phyloP scores from a whole-genome alignment of 2,888 invertebrate genomes.

The Phytoseiulus persimilis region DNA sequence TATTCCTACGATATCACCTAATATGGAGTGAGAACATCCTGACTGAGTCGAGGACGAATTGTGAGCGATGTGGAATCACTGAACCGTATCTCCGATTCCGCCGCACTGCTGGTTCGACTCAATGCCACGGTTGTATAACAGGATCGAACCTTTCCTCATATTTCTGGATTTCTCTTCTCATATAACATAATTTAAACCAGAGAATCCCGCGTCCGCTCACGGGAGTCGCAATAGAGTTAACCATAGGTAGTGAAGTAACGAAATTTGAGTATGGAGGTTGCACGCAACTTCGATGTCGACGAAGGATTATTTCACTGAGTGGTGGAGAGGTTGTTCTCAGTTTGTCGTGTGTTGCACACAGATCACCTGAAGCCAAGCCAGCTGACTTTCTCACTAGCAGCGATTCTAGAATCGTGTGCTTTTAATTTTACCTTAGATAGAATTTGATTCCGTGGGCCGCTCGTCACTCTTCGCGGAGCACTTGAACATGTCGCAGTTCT shows the following conservation, averaged over 20 bases:
- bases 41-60: no score
- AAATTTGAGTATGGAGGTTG: background rate
- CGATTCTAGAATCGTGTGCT: background rate
- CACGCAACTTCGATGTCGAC: background rate
- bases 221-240: background rate
- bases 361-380: background rate
- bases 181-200: background rate
- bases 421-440: background rate
- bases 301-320: background rate
- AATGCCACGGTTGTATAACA: background rate
- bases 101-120: background rate
- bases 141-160: background rate
- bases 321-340: background rate
- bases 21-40: no score
- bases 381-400: background rate
- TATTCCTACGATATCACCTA: no score
- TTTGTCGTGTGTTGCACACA: background rate
- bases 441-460: background rate
- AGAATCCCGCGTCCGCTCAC: background rate
- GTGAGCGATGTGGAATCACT: no score
- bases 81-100: no score
- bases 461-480: constrained; percentile 8
- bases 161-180: background rate
- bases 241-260: background rate
- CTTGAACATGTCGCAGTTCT: constrained; percentile 7